Percentiles rank a stretch among this genome's conserved stretches.
Conservation (phyloP, 2,888 invertebrate species). For the Linnaemya vulpina region DNA sequence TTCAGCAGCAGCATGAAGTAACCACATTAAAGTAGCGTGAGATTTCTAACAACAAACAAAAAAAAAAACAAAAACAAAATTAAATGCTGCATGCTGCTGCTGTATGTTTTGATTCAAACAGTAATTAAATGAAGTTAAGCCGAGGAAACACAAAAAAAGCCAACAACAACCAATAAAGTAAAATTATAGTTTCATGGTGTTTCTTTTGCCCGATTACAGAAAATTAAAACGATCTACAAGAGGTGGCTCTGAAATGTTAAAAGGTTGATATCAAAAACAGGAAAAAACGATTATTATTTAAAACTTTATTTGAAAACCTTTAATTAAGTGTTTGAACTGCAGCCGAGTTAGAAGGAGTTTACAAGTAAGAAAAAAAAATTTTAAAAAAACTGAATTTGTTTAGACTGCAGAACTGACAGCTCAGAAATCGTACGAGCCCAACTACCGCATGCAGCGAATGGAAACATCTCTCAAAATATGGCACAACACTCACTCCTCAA, state of each 20-base stretch:
- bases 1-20: neutral
- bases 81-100: conserved; percentile 37
- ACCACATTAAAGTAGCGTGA: conserved; percentile 30
- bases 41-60: conserved; percentile 14
- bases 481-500: neutral
- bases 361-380: neutral
- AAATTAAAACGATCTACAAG: conserved; percentile 25
- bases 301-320: conserved; percentile 54
- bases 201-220: conserved; percentile 11
- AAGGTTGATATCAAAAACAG: conserved; percentile 26
- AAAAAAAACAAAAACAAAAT: neutral
- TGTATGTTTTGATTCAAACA: conserved; percentile 35
- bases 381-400: neutral
- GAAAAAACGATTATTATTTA: neutral
- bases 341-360: neutral
- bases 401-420: conserved; percentile 26
- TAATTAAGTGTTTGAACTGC: conserved; percentile 56
- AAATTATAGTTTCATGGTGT: conserved; percentile 33
- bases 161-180: conserved; percentile 8
- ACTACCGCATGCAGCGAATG: conserved; percentile 16
- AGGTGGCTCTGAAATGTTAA: conserved; percentile 32
- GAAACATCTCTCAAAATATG: conserved; percentile 41
- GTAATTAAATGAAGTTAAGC: conserved; percentile 55
- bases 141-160: neutral
- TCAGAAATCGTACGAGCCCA: conserved; percentile 8